Evolutionary conservation across 2,888 invertebrate genomes (phyloP), one percentile per base, ranked within the genome.

Genomic region (Dynastes maya): DNA sequence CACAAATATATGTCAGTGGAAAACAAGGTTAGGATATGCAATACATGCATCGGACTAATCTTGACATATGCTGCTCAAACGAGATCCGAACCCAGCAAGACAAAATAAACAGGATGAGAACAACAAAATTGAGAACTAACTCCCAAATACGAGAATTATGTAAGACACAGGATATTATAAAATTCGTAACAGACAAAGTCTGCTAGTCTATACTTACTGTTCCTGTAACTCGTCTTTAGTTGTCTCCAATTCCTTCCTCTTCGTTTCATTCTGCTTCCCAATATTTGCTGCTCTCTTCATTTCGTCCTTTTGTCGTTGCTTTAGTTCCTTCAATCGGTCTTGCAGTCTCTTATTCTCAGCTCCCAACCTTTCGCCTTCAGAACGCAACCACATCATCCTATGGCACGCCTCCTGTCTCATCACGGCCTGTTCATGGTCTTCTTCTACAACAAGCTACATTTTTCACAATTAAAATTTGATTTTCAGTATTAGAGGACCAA

Each of bases 331-430:
- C 55, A 88, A 79, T 64, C 86, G 84, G 9, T 79, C 71, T 79
- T 87, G 85, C 9, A 89, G 78, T 32, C 85, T 82, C 6, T 76
- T 81, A 81, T 89, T 89, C 81, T 89, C 89, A 64, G 86, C 85
- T 4, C 83, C 81, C 78, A 89, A 82, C 53, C 89, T 81, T n/a
- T 84, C 86, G 2, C 88, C 88, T 84, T 89, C 89, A 2, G 86
- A 86, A 75, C 85, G 86, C 79, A 89, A 79, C 89, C 89, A 89
- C 78, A 88, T 86, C 51, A 88, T 81, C 5, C 88, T 81, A 79
- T 89, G 88, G 80, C 87, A 88, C 3, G 87, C 87, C 77, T 86
- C 85, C 81, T 88, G 88, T 65, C 88, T 84, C 65, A 83, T 82
- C 77, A 85, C 84, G 77, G 85, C 82, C 77, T 86, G 86, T 45